Base-by-base conservation (phyloP, 2,113 vertebrate genomes). In the Tragelaphus scriptus region DNA sequence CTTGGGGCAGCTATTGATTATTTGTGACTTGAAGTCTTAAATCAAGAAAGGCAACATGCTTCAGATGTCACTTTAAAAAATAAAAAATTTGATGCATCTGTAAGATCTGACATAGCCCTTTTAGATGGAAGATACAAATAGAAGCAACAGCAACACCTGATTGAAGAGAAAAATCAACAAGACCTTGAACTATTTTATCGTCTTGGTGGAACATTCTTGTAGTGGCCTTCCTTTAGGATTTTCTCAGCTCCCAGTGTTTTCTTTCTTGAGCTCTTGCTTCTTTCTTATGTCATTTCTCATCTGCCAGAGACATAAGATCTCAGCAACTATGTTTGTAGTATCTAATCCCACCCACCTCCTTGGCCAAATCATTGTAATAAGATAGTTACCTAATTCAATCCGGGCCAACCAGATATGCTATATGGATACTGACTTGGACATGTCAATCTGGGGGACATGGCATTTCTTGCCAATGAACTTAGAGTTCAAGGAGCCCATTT, bases 1-100 rank as follows among this genome's bases (percentile, higher is more conserved):
- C 84, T 98, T 94, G 79, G 91, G 85, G 65, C 7, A 98, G 91
- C 95, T 98, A 98, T 89, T 97, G 97, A 96, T 96, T 97, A 94
- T 96, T 98, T 98, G 79, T 96, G 90, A 63, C 7, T 94, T 91
- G 89, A 97, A 90, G 32, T 89, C 59, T 97, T 97, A 98, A 96
- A 97, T 98, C 85, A 96, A 97, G 96, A 94, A 85, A 81, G 86
- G 95, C 30, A 97, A 88, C 5, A 21, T 96, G 75, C 15, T 98
- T 98, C 85, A 98, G 82, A 96, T 93, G 32, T 91, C 26, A 97
- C 1, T 97, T 96, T 51, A 59, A 91, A 95, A 91, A 55, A 94
- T 8, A 53, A 91, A 56, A 95, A 79, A 49, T 49, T 91, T 8
- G 89, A 95, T 80, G 12, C 1, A 82, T 44, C 26, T 95, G 6